Evolutionary conservation across 2,888 invertebrate genomes (phyloP), one percentile per base, ranked within the genome.

Genomic region (Sphaerophoria taeniata): DNA sequence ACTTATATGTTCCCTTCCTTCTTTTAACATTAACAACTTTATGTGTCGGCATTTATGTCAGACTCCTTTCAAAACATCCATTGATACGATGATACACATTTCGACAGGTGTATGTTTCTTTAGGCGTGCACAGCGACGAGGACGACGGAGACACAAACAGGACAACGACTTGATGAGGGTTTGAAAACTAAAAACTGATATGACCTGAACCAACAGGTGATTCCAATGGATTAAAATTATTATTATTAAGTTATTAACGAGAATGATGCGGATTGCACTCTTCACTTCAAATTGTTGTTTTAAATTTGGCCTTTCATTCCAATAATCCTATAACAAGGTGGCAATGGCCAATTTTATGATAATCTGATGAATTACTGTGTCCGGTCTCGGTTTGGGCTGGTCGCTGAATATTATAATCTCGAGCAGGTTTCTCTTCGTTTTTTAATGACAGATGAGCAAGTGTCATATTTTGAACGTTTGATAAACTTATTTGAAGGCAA

Each of bases 241-340:
- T 88, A 88, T 90, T 90, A 90, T 90, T 90, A 90, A 90, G 90
- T 90, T 89, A 90, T 90, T 90, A 90, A 89, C 77, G 65, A 73
- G 73, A 51, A 76, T 70, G 53, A 77, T 73, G 73, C 63, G 45
- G 39, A 36, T 16, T 14, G 24, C 70, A 56, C 55, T 70, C 53
- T 14, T 69, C 69, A 58, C 24, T 84, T 65, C 34, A 16, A 67
- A 43, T 12, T 51, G 49, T 31, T 63, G 55, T 72, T 72, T 69
- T 49, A 36, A 36, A 36, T 24, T 58, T 16, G 5, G 5, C 12
- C 1, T 55, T 56, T 56, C 49, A 61, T 51, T 73, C 53, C 63
- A 85, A 72, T 69, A 72, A 56, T 69, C 63, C 45, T 72, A 76
- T 73, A 85, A 85, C 85, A 85, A 85, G 81, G 81, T 81, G 81